Base-by-base conservation (phyloP, 2,888 invertebrate species). In the Dromius quadrimaculatus region DNA sequence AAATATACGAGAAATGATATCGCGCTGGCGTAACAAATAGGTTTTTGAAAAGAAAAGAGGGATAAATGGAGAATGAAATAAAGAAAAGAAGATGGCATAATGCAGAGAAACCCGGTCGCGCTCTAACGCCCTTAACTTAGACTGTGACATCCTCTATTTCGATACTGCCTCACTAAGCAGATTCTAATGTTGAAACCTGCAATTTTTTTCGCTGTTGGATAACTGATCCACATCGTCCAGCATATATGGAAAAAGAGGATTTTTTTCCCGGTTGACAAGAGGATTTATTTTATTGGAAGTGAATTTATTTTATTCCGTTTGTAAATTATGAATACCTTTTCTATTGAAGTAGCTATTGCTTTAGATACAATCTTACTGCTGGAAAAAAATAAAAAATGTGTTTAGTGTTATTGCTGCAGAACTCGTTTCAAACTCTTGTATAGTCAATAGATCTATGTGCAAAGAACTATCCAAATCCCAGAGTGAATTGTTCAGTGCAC, bases 1-100 rank as follows among this genome's bases (percentile, higher is more conserved):
- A 79, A 64, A 80, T 78, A 77, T 78, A 79, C 76, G 78, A 79
- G 77, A 78, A 80, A 79, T 79, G 78, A 79, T 80, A 79, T 79
- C 78, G 77, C 75, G 76, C 74, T 75, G 73, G 69, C 75, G 71
- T 78, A 79, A 79, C 78, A 78, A 79, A 80, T 79, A 78, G 78
- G 76, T 76, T 75, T 75, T 76, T 76, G 76, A 77, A 71, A 62
- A 68, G 76, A 78, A 77, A 76, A 75, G 77, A 75, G 76, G 73
- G 74, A 74, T 74, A 74, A 75, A 78, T 77, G 77, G 75, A 65
- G 74, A 74, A 74, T 74, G 72, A 76, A 76, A 75, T 75, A 73
- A 69, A 73, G 62, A 59, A 68, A 68, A 57, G 68, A 45, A 68
- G 68, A 68, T 32, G 57, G 20, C 59, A 66, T 66, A 66, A 66